A percentile compares a stretch with the other conserved stretches of the same genome.
Evolutionary conservation across 2,113 vertebrate species (phyloP).

Genomic region (Sula dactylatra): DNA sequence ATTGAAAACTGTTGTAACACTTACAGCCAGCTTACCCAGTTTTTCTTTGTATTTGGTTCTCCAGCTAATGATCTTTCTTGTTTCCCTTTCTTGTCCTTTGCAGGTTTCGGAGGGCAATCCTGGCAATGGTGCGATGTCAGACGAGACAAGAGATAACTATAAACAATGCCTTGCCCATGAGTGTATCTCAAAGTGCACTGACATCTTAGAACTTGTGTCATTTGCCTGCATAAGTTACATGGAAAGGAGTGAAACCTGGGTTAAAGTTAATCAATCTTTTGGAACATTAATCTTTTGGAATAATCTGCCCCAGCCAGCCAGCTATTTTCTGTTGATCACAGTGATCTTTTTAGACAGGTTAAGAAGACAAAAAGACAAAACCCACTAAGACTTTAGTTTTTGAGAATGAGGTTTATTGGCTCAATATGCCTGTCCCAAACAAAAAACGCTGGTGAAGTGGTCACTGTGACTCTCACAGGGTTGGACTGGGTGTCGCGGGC

Average conservation of each 20-base stretch:
- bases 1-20: background rate
- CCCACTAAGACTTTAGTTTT: background rate
- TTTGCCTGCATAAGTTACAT: background rate
- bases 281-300: background rate
- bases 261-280: background rate
- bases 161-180: conserved; percentile 85
- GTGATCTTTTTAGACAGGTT: background rate
- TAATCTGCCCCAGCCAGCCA: background rate
- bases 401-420: background rate
- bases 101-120: conserved; percentile 91
- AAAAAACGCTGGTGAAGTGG: background rate
- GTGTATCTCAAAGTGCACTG: conserved; percentile 48
- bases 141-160: conserved; percentile 82
- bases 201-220: background rate
- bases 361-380: background rate
- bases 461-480: background rate
- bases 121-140: conserved; percentile 89
- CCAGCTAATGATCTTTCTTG: background rate
- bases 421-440: background rate
- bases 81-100: background rate
- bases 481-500: background rate
- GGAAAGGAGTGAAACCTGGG: background rate
- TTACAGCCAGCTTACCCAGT: background rate
- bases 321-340: background rate
- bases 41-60: background rate